Base-by-base conservation (phyloP, 2,113 vertebrate genomes). In the Axis porcinus region DNA sequence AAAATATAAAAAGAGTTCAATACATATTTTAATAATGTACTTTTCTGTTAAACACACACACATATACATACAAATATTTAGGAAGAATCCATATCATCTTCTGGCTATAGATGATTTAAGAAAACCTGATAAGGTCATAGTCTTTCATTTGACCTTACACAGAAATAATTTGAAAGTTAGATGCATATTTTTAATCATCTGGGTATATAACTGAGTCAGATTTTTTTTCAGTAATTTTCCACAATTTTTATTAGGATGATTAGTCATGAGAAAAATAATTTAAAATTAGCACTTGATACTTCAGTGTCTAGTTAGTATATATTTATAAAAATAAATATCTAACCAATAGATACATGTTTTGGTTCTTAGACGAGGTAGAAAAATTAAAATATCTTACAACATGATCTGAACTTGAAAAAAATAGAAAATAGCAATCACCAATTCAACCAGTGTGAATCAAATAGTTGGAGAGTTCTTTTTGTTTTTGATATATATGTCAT, bases 141-240 rank as follows among this genome's bases (percentile, higher is more conserved):
- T 25, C 28, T 96, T 97, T 94, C 50, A 97, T 97, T 64, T 96
- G 55, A 94, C 19, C 52, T 97, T 88, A 83, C 52, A 30, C 6
- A 96, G n/a, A 95, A 93, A 91, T 70, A 90, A 85, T 7, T 67
- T 96, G 93, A 79, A 98, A 97, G 89, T 60, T 87, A 91, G 40
- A 60, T 50, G 92, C 86, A 67, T 54, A 90, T 52, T 82, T 98
- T 97, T 95, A 86, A 89, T 78, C 57, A 97, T 78, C 84, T 21
- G 5, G 91, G 86, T 94, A 47, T 96, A 97, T 79, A 64, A 74
- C 43, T 81, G 82, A 33, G 17, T 64, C 28, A 0, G 45, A 84
- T 76, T 57, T 92, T 89, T 96, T 97, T 95, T 79, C 27, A 98
- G 95, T 89, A 97, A 64, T 76, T 94, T 97, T 91, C 76, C 62